Base-by-base conservation (phyloP, 2,888 invertebrate genomes). In the Synergus gifuensis region DNA sequence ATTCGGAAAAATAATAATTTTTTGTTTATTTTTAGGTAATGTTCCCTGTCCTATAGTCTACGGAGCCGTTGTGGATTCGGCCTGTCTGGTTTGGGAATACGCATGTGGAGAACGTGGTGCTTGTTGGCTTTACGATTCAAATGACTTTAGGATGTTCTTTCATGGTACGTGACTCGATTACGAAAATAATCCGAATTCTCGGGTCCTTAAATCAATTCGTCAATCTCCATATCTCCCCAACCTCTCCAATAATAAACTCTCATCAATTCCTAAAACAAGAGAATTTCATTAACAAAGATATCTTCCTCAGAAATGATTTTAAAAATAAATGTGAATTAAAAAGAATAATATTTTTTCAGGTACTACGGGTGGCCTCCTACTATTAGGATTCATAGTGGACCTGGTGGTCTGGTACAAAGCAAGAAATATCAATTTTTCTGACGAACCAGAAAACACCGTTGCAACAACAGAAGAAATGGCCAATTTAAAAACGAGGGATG, bases 31-130 rank as follows among this genome's bases (percentile, higher is more conserved):
- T 84, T 78, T 83, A 94, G 94, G 97, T 86, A 98, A 98, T 93
- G 98, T 98, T 89, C 98, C 98, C 87, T 98, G 98, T 92, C 98
- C 98, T n/a, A 97, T 98, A 87, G 95, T 98, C 86, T 98, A 98
- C 93, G 98, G 98, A 82, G 96, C 97, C 64, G 97, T 98, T 5
- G 96, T 98, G 79, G 98, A 98, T 93, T 97, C 97, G 2, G 97
- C 98, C 7, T 98, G 98, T 91, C 94, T 97, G 49, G 95, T 97
- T 86, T 97, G 98, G 94, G 97, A 97, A 92, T 94, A 94, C 80
- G 95, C 96, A 3, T 97, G 97, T 91, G 96, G 96, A 66, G 94
- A 96, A 88, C 93, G 95, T 86, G 98, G 97, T 81, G 97, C 97
- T 67, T 98, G 98, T 93, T 96, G 96, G 87, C 94, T 97, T n/a